Percentiles rank a stretch among this genome's conserved stretches.
Conservation (phyloP, 1,140 invertebrate genomes). For the Galleria mellonella region DNA sequence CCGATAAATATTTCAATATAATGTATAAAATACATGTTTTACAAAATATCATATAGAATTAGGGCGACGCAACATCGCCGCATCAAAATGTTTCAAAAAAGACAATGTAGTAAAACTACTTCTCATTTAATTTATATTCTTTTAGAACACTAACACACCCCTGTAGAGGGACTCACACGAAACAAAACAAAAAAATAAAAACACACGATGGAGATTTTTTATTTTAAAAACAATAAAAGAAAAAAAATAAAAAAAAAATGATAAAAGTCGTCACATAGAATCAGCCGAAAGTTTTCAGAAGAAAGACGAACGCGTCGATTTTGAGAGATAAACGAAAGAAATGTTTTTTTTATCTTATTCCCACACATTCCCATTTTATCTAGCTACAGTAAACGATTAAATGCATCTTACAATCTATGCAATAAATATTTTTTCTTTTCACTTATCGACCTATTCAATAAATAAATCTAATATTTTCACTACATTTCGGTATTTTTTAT, state of each 20-base stretch:
- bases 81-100: slow-evolving; percentile 62
- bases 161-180: slow-evolving; percentile 2
- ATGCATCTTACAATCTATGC: slow-evolving; percentile 48
- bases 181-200: neutral
- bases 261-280: slow-evolving; percentile 2
- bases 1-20: slow-evolving; percentile 45
- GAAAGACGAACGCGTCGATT: slow-evolving; percentile 6
- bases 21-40: slow-evolving; percentile 64
- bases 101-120: slow-evolving; percentile 19
- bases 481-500: slow-evolving; percentile 41
- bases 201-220: neutral
- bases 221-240: no score
- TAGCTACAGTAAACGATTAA: slow-evolving; percentile 60
- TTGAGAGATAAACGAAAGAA: slow-evolving; percentile 14
- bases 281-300: slow-evolving; percentile 9
- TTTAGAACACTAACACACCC: slow-evolving; percentile 12
- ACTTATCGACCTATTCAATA: slow-evolving; percentile 34
- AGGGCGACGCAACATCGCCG: slow-evolving; percentile 15
- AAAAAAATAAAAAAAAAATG: neutral
- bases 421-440: slow-evolving; percentile 66
- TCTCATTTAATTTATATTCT: slow-evolving; percentile 7
- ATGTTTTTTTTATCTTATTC: slow-evolving; percentile 7
- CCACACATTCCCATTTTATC: slow-evolving; percentile 26
- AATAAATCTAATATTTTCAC: slow-evolving; percentile 58
- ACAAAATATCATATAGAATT: slow-evolving; percentile 51